phyloP scores from a whole-genome alignment of 2,797 vertebrate species.

The Epinephelus coioides region DNA sequence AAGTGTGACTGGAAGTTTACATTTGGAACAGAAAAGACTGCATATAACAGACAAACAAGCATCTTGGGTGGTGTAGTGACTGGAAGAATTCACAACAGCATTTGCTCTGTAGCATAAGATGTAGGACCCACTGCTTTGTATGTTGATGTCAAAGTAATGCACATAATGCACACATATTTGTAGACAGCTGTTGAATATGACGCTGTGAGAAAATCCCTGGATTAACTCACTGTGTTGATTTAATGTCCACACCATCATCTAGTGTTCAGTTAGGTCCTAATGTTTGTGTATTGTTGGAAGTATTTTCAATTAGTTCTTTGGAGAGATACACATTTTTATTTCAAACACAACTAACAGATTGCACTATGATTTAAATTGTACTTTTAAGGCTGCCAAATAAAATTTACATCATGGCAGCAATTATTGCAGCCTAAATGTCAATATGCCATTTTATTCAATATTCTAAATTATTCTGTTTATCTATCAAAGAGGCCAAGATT shows the following conservation, averaged over 20 bases:
- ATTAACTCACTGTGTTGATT: conserved; percentile 7
- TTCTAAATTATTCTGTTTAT: background rate
- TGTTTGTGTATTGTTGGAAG: background rate
- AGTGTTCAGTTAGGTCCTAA: background rate
- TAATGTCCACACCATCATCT: conserved; percentile 12
- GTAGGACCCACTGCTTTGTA: conserved; percentile 30
- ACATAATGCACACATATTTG: conserved; percentile 10
- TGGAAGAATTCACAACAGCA: conserved; percentile 5
- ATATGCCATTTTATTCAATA: too few relatives aligned
- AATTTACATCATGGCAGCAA: background rate
- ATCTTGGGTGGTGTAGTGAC: conserved; percentile 39
- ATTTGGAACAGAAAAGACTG: conserved; percentile 20
- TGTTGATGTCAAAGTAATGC: conserved; percentile 56
- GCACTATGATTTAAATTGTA: background rate
- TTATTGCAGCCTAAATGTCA: conserved; percentile 1
- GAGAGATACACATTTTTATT: background rate
- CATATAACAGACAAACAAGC: conserved; percentile 41
- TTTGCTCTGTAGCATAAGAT: conserved; percentile 23
- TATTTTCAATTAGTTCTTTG: background rate
- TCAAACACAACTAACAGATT: background rate
- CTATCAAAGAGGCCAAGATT: background rate
- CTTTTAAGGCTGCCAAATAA: background rate
- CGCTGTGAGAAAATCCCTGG: conserved; percentile 8
- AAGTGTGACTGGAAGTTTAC: conserved; percentile 38
- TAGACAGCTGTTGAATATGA: conserved; percentile 42